A percentile compares a stretch with the other conserved stretches of the same genome.
phyloP scores from a whole-genome alignment of 2,888 invertebrate genomes.

The Synergus gifuensis region DNA sequence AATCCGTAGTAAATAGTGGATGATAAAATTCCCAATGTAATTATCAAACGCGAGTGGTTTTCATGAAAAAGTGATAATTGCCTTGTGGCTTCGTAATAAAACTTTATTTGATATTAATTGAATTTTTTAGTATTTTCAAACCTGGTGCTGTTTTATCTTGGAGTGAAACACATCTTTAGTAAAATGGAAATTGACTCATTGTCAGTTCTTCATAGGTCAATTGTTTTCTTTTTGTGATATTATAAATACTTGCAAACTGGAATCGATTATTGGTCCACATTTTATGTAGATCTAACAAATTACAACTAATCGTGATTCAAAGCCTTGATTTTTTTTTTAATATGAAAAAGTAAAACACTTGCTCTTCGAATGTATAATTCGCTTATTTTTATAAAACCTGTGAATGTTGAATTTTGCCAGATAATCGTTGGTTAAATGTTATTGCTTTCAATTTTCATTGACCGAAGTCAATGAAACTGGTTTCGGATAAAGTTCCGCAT shows the following conservation, averaged over 20 bases:
- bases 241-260: not conserved
- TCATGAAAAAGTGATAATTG: not conserved
- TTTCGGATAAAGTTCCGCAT: no score
- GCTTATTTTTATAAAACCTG: not conserved
- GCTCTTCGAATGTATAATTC: not conserved
- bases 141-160: not conserved
- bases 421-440: not conserved
- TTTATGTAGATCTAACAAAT: not conserved
- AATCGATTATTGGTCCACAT: not conserved
- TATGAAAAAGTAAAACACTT: not conserved
- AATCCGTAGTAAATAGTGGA: not conserved
- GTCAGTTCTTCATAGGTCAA: not conserved
- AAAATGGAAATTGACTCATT: not conserved
- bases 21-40: not conserved
- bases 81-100: not conserved
- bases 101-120: not conserved
- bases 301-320: not conserved
- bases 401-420: not conserved
- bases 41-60: not conserved
- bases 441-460: not conserved
- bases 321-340: constrained; percentile 2
- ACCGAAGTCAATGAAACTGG: not conserved
- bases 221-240: not conserved
- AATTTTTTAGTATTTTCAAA: not conserved
- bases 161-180: not conserved